Evolutionary conservation across 1,140 invertebrate genomes (phyloP).

Genomic region (Popillia japonica): DNA sequence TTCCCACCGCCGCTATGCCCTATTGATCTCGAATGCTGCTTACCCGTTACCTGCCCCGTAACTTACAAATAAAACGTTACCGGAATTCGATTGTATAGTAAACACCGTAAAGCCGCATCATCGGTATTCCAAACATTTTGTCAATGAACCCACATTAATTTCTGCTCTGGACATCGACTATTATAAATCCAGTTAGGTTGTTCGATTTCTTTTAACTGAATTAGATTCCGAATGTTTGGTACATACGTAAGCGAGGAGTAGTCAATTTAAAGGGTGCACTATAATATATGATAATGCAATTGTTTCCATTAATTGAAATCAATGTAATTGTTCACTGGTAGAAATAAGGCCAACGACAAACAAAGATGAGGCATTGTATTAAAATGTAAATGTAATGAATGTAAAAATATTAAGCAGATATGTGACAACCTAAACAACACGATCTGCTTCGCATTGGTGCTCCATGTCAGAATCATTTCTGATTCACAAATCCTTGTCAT

Average conservation of each 20-base stretch:
- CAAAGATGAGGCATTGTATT: no score
- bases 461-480: no score
- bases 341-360: no score
- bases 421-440: no score
- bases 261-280: neutral
- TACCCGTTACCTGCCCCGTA: slow-evolving; percentile 22
- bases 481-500: no score
- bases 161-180: neutral
- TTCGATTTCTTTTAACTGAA: slow-evolving; percentile 7
- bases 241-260: neutral
- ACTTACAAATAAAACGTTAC: slow-evolving; percentile 33
- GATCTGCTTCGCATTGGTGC: no score
- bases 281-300: neutral
- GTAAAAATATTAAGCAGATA: no score
- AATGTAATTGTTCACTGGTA: no score
- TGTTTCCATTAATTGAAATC: neutral
- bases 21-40: slow-evolving; percentile 21
- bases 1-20: neutral
- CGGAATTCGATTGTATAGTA: slow-evolving; percentile 25
- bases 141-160: slow-evolving; percentile 22
- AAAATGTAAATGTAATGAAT: no score
- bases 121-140: slow-evolving; percentile 32
- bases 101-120: slow-evolving; percentile 6
- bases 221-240: neutral
- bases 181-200: slow-evolving; percentile 23